phyloP scores from a whole-genome alignment of 2,888 invertebrate genomes.

The Standfussiana lucernea region DNA sequence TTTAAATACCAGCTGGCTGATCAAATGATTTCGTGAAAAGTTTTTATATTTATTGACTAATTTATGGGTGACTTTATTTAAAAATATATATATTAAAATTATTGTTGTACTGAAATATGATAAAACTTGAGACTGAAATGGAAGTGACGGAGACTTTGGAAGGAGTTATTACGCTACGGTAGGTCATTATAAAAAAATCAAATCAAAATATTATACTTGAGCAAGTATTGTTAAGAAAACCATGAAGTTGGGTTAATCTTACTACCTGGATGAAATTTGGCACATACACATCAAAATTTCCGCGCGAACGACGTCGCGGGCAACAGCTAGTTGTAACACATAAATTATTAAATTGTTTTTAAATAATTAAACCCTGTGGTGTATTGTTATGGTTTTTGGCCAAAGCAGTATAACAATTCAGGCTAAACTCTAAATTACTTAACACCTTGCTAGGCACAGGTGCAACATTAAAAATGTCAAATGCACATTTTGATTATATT shows the following conservation, averaged over 20 bases:
- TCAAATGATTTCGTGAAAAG: conserved; percentile 55
- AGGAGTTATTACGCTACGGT: conserved; percentile 79
- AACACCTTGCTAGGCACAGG: conserved; percentile 1
- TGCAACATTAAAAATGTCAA: not conserved
- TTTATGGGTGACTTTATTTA: conserved; percentile 47
- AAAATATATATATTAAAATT: conserved; percentile 24
- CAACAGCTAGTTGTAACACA: not conserved
- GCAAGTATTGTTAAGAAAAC: not conserved
- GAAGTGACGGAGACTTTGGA: conserved; percentile 80
- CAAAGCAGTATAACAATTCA: not conserved
- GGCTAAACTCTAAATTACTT: not conserved
- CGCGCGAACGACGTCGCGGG: not conserved
- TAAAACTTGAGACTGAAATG: conserved; percentile 69
- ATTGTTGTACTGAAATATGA: conserved; percentile 66
- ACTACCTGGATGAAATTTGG: not conserved
- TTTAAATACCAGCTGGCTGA: conserved; percentile 70
- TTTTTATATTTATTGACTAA: conserved; percentile 51
- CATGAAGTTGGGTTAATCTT: not conserved
- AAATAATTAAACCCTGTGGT: not conserved
- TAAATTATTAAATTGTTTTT: not conserved
- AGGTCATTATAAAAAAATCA: too few relatives aligned
- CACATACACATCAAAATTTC: not conserved
- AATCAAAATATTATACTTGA: too few relatives aligned
- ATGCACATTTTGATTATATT: not conserved
- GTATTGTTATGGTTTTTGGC: not conserved